Evolutionary conservation across 2,797 vertebrate species (phyloP).

Genomic region (Chiropotes sagulatus): DNA sequence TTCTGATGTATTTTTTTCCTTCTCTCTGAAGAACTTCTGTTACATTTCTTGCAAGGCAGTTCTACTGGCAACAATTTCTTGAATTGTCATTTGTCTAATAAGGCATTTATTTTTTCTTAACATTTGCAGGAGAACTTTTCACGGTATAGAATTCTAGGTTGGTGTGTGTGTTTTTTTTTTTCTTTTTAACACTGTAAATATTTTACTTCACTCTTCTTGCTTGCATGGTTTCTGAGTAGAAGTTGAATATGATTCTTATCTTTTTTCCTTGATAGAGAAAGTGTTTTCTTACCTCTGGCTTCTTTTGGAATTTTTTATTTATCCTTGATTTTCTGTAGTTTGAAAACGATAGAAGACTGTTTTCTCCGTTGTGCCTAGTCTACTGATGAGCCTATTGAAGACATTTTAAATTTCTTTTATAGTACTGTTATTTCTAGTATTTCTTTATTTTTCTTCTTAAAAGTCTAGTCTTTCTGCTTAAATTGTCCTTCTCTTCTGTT

Average conservation of each 20-base stretch:
- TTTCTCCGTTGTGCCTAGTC: neutral
- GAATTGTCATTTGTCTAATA: neutral
- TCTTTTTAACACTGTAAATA: neutral
- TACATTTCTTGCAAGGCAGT: neutral
- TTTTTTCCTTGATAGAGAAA: neutral
- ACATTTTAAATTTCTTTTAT: neutral
- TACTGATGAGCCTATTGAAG: neutral
- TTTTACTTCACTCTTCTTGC: neutral
- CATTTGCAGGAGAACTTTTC: neutral
- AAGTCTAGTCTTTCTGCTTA: neutral
- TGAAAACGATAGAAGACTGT: neutral
- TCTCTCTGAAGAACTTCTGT: neutral
- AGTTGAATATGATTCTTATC: neutral
- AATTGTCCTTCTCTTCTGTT: neutral
- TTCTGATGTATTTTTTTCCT: neutral
- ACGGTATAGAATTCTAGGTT: neutral
- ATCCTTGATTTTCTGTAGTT: neutral
- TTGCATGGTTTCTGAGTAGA: neutral
- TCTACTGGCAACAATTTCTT: neutral
- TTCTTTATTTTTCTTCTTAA: neutral
- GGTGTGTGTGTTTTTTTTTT: neutral
- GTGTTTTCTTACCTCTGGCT: neutral
- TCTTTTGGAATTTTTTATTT: neutral
- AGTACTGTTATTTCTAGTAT: neutral
- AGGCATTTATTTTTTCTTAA: neutral